Conservation (phyloP, 2,888 invertebrate species). For the Strigamia transsilvanica region DNA sequence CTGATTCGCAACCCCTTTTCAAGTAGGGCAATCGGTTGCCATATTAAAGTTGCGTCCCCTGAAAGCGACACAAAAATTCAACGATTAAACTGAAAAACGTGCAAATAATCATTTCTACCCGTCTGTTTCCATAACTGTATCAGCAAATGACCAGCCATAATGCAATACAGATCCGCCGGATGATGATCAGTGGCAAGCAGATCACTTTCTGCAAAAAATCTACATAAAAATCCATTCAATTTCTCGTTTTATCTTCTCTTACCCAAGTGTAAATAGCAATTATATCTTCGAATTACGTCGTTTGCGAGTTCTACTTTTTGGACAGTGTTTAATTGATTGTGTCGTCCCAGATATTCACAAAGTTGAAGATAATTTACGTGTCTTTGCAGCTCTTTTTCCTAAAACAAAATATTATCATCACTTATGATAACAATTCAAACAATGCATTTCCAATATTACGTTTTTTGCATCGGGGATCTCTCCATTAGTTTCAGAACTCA, state of each 20-base stretch:
- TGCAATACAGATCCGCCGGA: constrained; percentile 77
- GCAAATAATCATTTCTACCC: constrained; percentile 58
- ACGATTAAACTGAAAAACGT: background rate
- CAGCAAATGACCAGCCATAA: constrained; percentile 79
- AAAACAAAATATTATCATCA: constrained; percentile 52
- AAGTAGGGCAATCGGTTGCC: constrained; percentile 66
- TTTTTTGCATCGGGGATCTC: constrained; percentile 40
- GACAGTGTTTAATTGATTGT: constrained; percentile 68
- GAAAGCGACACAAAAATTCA: constrained; percentile 53
- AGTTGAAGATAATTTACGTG: constrained; percentile 82
- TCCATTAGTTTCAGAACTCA: background rate
- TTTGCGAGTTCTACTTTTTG: constrained; percentile 70
- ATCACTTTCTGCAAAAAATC: constrained; percentile 57
- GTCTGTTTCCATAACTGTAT: constrained; percentile 69
- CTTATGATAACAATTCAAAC: background rate
- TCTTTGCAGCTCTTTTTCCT: constrained; percentile 77
- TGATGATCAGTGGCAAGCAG: constrained; percentile 66
- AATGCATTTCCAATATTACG: background rate
- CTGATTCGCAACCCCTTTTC: constrained; percentile 79
- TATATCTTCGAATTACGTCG: constrained; percentile 69
- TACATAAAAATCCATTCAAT: constrained; percentile 19
- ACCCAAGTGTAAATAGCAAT: constrained; percentile 16
- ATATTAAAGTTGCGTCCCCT: constrained; percentile 41
- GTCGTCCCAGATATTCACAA: constrained; percentile 76
- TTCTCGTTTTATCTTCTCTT: constrained; percentile 57